These are phyloP conservation scores for Phyllostomus hastatus DNA, from an alignment of 2,113 vertebrate species.

Conservation along the genomic window DNA sequence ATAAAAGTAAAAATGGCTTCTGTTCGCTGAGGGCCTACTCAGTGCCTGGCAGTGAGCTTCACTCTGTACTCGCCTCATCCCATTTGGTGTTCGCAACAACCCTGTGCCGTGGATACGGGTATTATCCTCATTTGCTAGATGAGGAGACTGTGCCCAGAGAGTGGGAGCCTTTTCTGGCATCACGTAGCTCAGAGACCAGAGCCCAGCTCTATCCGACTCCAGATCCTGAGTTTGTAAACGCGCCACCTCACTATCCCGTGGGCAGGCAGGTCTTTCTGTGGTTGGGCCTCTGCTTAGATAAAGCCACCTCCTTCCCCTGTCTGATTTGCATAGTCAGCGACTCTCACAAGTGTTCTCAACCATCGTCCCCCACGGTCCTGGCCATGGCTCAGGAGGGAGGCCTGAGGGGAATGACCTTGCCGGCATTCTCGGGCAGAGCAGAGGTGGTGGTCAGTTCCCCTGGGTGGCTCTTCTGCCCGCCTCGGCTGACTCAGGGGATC, in stretches of 20 bases:
- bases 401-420: neutral
- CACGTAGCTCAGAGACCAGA: neutral
- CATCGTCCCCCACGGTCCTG: neutral
- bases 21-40: neutral
- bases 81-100: neutral
- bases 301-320: neutral
- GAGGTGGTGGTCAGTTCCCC: neutral
- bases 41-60: neutral
- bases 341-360: neutral
- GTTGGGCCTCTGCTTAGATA: neutral
- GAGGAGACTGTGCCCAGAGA: neutral
- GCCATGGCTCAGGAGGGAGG: neutral
- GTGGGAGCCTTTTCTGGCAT: neutral
- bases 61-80: neutral
- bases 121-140: neutral
- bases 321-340: neutral
- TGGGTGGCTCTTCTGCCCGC: neutral
- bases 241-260: accelerated
- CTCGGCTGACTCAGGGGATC: neutral
- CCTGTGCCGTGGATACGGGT: neutral
- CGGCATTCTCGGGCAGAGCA: neutral
- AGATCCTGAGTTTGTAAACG: neutral
- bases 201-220: neutral
- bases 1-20: neutral
- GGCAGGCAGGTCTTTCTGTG: neutral